Percentiles rank a stretch among this genome's conserved stretches.
phyloP scores from a whole-genome alignment of 2,797 vertebrate species.

The Dendrocincla fuliginosa region DNA sequence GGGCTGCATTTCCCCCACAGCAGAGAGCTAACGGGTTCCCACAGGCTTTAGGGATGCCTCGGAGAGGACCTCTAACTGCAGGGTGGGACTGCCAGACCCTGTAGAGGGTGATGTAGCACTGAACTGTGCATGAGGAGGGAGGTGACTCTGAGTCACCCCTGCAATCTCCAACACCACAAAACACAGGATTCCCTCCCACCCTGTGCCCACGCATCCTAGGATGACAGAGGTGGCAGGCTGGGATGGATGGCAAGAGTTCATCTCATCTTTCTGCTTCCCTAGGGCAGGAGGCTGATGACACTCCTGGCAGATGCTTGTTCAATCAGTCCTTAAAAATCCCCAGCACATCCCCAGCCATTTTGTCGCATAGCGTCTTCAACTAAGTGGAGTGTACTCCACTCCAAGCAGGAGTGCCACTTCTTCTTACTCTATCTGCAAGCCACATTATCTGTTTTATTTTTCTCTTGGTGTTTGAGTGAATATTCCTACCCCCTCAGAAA shows the following conservation, averaged over 20 bases:
- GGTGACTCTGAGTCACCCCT: background rate
- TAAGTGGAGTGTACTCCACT: background rate
- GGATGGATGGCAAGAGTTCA: background rate
- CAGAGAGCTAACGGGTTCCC: background rate
- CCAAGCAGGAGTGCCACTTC: background rate
- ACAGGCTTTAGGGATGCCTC: background rate
- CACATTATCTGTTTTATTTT: background rate
- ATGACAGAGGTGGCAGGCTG: background rate
- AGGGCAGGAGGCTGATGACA: background rate
- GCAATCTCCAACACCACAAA: background rate
- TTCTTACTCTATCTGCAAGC: background rate
- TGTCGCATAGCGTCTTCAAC: background rate
- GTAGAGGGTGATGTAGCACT: fast-evolving
- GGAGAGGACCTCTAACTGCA: background rate
- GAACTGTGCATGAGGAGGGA: fast-evolving
- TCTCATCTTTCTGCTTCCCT: background rate
- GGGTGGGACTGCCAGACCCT: background rate
- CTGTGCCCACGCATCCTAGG: background rate
- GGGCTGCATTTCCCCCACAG: fast-evolving
- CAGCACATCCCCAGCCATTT: background rate
- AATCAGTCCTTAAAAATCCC: background rate
- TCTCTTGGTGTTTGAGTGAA: background rate
- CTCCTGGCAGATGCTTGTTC: background rate
- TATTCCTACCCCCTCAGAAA: background rate
- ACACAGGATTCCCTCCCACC: fast-evolving